phyloP scores from a whole-genome alignment of 1,140 invertebrate species.

The Habropoda laboriosa region DNA sequence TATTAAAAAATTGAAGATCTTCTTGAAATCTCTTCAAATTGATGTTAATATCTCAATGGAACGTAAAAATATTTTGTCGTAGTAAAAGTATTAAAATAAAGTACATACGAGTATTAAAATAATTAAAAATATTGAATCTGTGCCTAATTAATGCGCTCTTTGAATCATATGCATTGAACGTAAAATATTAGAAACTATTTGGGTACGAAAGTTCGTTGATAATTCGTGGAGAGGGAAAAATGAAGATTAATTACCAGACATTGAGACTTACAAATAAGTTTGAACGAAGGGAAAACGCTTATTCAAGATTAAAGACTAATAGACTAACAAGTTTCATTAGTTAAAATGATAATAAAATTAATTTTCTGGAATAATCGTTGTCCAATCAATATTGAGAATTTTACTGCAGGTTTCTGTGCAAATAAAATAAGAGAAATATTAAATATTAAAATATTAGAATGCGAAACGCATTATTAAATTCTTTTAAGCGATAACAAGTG shows the following conservation, averaged over 20 bases:
- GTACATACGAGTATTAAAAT: too few relatives aligned
- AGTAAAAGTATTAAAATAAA: too few relatives aligned
- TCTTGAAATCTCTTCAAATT: too few relatives aligned
- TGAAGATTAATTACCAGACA: neutral
- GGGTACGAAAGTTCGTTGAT: neutral
- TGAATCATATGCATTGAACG: too few relatives aligned
- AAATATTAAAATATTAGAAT: neutral
- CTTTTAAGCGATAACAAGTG: neutral
- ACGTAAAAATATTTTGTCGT: too few relatives aligned
- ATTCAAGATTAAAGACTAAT: neutral
- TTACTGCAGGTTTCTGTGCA: neutral
- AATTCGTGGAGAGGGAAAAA: neutral
- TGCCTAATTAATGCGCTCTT: too few relatives aligned
- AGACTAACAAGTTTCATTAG: neutral
- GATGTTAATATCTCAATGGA: too few relatives aligned
- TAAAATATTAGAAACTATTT: neutral
- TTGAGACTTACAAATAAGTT: neutral
- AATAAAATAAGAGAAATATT: too few relatives aligned
- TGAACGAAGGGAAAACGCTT: neutral
- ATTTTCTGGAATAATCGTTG: neutral
- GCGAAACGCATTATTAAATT: neutral
- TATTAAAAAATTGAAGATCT: too few relatives aligned
- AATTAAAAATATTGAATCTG: too few relatives aligned
- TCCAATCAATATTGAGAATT: neutral
- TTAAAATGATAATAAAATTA: slow-evolving; percentile 11